A percentile compares a stretch with the other conserved stretches of the same genome.
Evolutionary conservation across 2,113 vertebrate genomes (phyloP).

Genomic region (Balaeniceps rex): DNA sequence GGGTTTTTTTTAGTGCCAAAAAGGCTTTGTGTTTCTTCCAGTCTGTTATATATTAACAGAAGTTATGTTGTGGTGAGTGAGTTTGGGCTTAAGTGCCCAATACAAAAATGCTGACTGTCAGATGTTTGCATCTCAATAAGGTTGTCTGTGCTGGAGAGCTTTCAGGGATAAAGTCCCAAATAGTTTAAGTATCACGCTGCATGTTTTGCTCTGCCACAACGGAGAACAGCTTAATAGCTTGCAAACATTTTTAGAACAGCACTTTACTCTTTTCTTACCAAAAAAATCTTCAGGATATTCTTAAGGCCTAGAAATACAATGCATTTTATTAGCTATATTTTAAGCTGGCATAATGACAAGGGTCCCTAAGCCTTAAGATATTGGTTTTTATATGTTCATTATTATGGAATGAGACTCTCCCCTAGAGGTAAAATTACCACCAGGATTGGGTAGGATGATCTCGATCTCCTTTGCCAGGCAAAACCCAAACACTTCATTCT

Average conservation of each 20-base stretch:
- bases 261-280: neutral
- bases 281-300: neutral
- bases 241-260: slow-evolving; percentile 8
- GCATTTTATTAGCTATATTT: neutral
- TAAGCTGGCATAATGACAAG: neutral
- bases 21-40: slow-evolving; percentile 31
- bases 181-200: slow-evolving; percentile 21
- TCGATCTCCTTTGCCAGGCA: neutral
- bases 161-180: slow-evolving; percentile 60
- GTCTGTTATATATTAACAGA: slow-evolving; percentile 70
- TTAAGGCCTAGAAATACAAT: slow-evolving; percentile 1
- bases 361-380: slow-evolving; percentile 6
- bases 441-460: neutral
- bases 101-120: slow-evolving; percentile 67
- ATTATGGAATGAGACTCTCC: neutral
- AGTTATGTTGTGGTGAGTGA: slow-evolving; percentile 59
- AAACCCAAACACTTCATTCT: neutral
- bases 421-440: neutral
- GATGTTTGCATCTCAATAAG: slow-evolving; percentile 62
- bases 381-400: neutral
- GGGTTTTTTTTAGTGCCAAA: neutral
- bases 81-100: slow-evolving; percentile 49
- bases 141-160: slow-evolving; percentile 45
- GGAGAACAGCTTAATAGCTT: neutral
- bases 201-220: slow-evolving; percentile 24